Percentiles rank a stretch among this genome's conserved stretches.
These are phyloP conservation scores for Oryctolagus cuniculus DNA, from an alignment of 2,113 vertebrate genomes.

Conservation along the genomic window DNA sequence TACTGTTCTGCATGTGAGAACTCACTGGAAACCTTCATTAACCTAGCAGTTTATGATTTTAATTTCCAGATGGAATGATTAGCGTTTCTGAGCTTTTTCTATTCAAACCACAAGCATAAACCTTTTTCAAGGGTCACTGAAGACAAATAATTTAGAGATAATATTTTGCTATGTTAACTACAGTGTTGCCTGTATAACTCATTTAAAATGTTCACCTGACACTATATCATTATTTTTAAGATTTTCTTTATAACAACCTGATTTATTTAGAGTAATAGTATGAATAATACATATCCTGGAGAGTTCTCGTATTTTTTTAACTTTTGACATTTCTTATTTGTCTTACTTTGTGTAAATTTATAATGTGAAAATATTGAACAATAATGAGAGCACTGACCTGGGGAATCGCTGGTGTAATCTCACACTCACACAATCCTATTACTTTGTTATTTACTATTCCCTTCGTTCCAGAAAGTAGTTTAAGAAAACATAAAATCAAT, in stretches of 20 bases:
- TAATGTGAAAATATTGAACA: not conserved
- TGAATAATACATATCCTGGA: not conserved
- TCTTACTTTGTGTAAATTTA: not conserved
- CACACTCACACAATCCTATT: constrained; percentile 16
- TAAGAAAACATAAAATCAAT: constrained; percentile 13
- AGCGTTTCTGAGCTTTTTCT: constrained; percentile 84
- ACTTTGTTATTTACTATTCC: constrained; percentile 12
- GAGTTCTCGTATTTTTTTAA: not conserved
- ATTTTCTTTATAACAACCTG: constrained; percentile 48
- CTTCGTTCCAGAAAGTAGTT: not conserved
- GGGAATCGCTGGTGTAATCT: not conserved
- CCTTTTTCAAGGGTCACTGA: constrained; percentile 83
- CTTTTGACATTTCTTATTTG: not conserved
- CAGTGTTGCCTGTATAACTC: constrained; percentile 45
- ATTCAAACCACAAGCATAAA: constrained; percentile 82
- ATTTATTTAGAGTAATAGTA: constrained; percentile 29
- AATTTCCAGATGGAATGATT: constrained; percentile 85
- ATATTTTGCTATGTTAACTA: constrained; percentile 75
- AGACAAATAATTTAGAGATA: constrained; percentile 80
- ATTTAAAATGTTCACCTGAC: constrained; percentile 65
- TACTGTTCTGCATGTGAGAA: constrained; percentile 78
- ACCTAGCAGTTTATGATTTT: constrained; percentile 86
- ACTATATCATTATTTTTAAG: constrained; percentile 18
- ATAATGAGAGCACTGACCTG: not conserved
- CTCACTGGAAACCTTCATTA: constrained; percentile 83